These are phyloP conservation scores for Lepus townsendii DNA, from an alignment of 2,797 vertebrate genomes.

Conservation along the genomic window DNA sequence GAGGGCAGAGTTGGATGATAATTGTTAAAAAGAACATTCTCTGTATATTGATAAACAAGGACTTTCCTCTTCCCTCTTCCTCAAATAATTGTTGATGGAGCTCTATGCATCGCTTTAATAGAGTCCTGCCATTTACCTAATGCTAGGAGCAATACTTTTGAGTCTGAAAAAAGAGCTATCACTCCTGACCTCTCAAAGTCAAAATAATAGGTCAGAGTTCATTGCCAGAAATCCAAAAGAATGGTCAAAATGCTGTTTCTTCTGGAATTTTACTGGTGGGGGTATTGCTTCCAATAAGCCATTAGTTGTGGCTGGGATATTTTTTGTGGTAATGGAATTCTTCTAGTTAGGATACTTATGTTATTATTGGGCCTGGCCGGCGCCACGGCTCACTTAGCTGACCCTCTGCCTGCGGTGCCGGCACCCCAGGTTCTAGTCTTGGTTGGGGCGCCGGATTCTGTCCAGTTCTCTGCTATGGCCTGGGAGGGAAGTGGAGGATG, in stretches of 20 bases:
- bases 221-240: neutral
- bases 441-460: too few relatives aligned
- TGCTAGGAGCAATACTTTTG: constrained; percentile 26
- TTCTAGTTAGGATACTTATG: neutral
- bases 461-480: too few relatives aligned
- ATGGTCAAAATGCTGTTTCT: neutral
- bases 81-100: constrained; percentile 38
- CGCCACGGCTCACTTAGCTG: too few relatives aligned
- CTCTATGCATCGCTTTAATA: neutral
- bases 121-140: constrained; percentile 37
- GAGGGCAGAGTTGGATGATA: constrained; percentile 45
- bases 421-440: too few relatives aligned
- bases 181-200: neutral
- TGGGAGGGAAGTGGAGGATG: too few relatives aligned
- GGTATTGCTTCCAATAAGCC: neutral
- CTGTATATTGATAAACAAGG: constrained; percentile 66
- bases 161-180: neutral
- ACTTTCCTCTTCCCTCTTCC: neutral
- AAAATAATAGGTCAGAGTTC: constrained; percentile 18
- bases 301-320: neutral
- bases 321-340: constrained; percentile 1
- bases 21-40: constrained; percentile 67
- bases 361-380: constrained; percentile 19
- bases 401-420: too few relatives aligned
- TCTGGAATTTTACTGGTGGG: neutral